phyloP scores from a whole-genome alignment of 1,140 invertebrate genomes.

The Uloborus diversus region DNA sequence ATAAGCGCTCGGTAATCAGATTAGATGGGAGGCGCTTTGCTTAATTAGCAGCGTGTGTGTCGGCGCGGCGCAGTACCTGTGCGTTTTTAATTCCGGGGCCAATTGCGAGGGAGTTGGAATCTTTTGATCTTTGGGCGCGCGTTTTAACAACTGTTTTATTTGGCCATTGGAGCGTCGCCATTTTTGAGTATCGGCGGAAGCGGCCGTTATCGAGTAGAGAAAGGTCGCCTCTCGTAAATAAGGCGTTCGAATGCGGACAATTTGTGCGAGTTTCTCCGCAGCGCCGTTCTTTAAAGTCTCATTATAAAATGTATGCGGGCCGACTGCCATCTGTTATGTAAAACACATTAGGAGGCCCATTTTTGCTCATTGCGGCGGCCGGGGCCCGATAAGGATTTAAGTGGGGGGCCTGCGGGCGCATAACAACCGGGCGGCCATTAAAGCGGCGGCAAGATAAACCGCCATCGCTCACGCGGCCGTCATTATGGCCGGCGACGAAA shows the following conservation, averaged over 20 bases:
- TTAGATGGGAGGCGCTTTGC: background rate
- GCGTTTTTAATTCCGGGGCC: no score
- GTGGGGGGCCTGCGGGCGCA: slow-evolving; percentile 41
- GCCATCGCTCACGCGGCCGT: slow-evolving; percentile 48
- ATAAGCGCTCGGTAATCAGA: slow-evolving; percentile 26
- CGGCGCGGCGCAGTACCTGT: background rate
- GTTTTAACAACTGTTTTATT: slow-evolving; percentile 46
- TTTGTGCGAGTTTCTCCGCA: slow-evolving; percentile 19
- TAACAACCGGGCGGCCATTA: slow-evolving; percentile 55
- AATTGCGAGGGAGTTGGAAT: background rate
- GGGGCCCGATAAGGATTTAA: slow-evolving; percentile 56
- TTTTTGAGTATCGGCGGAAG: background rate
- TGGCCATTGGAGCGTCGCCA: background rate
- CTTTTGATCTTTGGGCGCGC: background rate
- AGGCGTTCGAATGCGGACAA: slow-evolving; percentile 39
- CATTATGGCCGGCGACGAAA: slow-evolving; percentile 54
- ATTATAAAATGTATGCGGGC: slow-evolving; percentile 51
- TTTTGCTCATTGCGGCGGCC: slow-evolving; percentile 50
- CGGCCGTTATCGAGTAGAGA: background rate
- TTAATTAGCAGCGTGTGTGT: slow-evolving; percentile 2
- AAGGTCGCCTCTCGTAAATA: slow-evolving; percentile 49
- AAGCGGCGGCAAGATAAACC: slow-evolving; percentile 45
- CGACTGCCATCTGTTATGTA: slow-evolving; percentile 57
- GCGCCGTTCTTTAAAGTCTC: slow-evolving; percentile 52
- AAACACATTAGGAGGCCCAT: slow-evolving; percentile 55